A percentile compares a stretch with the other conserved stretches of the same genome.
Conservation (phyloP, 2,888 invertebrate genomes). For the Bombylius discolor region DNA sequence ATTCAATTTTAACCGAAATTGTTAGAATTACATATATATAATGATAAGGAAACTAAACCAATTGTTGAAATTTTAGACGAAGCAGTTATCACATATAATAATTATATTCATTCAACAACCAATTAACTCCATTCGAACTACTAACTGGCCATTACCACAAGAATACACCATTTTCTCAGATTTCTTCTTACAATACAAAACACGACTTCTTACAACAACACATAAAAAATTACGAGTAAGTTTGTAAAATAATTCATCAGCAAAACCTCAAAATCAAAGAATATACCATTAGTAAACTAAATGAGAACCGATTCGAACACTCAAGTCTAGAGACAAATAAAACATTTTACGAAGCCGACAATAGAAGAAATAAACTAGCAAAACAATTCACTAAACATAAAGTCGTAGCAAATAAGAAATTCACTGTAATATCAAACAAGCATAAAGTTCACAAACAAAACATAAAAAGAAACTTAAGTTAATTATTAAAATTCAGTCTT, state of each 20-base stretch:
- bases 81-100: constrained; percentile 4
- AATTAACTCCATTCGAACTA: constrained; percentile 9
- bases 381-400: constrained; percentile 5
- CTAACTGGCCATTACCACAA: constrained; percentile 9
- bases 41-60: constrained; percentile 4
- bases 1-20: constrained; percentile 12
- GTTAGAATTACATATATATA: constrained; percentile 10
- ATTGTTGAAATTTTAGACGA: constrained; percentile 9
- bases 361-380: constrained; percentile 5
- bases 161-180: neutral
- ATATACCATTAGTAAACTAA: constrained; percentile 2
- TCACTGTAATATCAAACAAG: neutral
- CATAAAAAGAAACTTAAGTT: neutral
- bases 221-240: neutral
- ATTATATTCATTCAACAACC: constrained; percentile 8
- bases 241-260: neutral
- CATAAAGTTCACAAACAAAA: neutral
- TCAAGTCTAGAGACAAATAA: neutral
- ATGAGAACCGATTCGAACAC: constrained; percentile 1
- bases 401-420: constrained; percentile 1
- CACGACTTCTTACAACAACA: constrained; percentile 7
- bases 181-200: neutral
- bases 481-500: too few relatives aligned
- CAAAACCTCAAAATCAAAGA: neutral
- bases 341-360: constrained; percentile 2